Base-by-base conservation (phyloP, 2,888 invertebrate genomes). In the Yponomeuta malinellus region DNA sequence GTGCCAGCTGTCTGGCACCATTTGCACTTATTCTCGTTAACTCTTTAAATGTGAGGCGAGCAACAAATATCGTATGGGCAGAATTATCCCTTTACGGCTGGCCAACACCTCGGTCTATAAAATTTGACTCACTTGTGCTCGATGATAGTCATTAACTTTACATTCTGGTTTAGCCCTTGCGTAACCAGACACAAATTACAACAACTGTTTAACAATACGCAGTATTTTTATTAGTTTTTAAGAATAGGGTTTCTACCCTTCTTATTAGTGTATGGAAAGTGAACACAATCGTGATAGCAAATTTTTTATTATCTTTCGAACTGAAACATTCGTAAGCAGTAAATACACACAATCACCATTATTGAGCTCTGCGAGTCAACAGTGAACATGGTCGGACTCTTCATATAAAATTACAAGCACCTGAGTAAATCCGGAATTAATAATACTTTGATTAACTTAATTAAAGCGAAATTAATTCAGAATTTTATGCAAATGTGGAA, bases 21-120 rank as follows among this genome's bases (percentile, higher is more conserved):
- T 15, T 66, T 76, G 77, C 75, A 76, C 82, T 83, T 81, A 82
- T 86, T 85, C 65, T 83, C 82, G 76, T 83, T 82, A 84, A 86
- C 79, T 77, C 75, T 80, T 52, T 80, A 8, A 43, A 82, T 33
- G 80, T 81, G 81, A 75, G 77, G 78, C 77, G 78, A 73, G 72
- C 15, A 66, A 37, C 66, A 66, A 66, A 66, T 66, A 67, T 43
- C 29, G 37, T n/a, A 9, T 67, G 29, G 15, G 15, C 15, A 12
- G 52, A 12, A 59, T 59, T 12, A 59, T 12, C 33, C 29, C 65
- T 31, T 65, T 33, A 65, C 33, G 65, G 33, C 65, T 65, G 65
- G n/a, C 29, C 65, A 31, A 65, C 31, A 65, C 52, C 15, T 59
- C 52, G 15, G 52, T 15, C 52, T 59, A 59, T 59, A 59, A 59